phyloP scores from a whole-genome alignment of 2,888 invertebrate genomes.

The Lasioglossum lativentre region DNA sequence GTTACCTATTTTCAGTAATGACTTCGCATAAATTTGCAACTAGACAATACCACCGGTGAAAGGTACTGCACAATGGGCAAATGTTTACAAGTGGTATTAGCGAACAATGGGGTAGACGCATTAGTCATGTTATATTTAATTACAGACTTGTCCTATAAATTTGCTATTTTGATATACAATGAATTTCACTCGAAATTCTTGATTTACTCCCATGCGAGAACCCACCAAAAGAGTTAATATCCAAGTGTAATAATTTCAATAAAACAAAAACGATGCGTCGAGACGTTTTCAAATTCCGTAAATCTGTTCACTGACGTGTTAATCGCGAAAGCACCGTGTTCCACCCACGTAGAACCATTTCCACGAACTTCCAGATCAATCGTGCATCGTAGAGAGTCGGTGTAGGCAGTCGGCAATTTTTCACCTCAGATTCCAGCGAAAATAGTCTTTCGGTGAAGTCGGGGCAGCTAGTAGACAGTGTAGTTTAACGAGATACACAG shows the following conservation, averaged over 20 bases:
- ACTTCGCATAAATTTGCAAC: neutral
- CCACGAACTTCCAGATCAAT: neutral
- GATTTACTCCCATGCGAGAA: neutral
- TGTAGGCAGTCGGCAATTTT: neutral
- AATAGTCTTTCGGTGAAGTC: neutral
- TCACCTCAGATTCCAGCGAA: neutral
- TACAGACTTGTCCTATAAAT: neutral
- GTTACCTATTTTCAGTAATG: neutral
- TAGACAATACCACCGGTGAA: neutral
- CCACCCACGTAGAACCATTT: neutral
- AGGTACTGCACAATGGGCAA: neutral
- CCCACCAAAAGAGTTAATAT: too few relatives aligned
- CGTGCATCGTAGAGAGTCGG: neutral
- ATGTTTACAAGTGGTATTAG: neutral
- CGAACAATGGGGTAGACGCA: neutral
- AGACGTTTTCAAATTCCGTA: too few relatives aligned
- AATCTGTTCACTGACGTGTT: too few relatives aligned
- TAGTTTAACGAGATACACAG: conserved; percentile 2
- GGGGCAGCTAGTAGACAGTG: neutral
- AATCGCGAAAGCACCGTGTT: too few relatives aligned
- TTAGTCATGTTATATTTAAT: conserved; percentile 4
- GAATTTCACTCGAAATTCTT: neutral
- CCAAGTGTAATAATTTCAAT: too few relatives aligned
- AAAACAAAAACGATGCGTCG: too few relatives aligned
- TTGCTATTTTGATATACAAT: neutral